Conservation (phyloP, 1,140 invertebrate genomes). For the Ladona fulva region DNA sequence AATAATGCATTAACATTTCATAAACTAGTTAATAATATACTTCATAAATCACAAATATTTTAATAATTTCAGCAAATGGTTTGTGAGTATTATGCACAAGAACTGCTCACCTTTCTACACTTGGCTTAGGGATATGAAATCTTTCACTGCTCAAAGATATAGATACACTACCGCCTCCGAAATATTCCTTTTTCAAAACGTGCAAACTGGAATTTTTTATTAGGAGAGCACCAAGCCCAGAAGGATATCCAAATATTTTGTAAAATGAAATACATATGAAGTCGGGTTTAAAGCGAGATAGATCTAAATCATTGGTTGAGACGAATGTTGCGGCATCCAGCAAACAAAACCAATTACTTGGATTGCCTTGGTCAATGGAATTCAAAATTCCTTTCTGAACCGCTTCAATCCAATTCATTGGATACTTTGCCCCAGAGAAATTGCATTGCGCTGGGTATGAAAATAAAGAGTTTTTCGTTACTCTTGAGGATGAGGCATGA, state of each 20-base stretch:
- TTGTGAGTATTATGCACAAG: neutral
- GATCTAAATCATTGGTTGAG: slow-evolving; percentile 68
- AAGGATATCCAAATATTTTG: slow-evolving; percentile 97
- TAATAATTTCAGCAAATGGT: slow-evolving; percentile 14
- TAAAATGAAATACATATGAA: slow-evolving; percentile 93
- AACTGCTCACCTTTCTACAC: neutral
- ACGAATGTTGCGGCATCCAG: slow-evolving; percentile 80
- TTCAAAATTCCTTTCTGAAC: slow-evolving; percentile 54
- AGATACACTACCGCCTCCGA: slow-evolving; percentile 86
- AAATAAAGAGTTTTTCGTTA: slow-evolving; percentile 55
- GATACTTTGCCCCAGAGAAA: slow-evolving; percentile 86
- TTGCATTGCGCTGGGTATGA: slow-evolving; percentile 89
- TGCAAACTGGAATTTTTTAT: slow-evolving; percentile 57
- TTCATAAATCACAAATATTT: slow-evolving; percentile 17
- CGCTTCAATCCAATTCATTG: slow-evolving; percentile 58
- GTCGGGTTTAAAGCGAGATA: slow-evolving; percentile 64
- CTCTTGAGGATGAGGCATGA: no score
- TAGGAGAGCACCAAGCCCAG: slow-evolving; percentile 81
- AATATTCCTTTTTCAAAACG: slow-evolving; percentile 66
- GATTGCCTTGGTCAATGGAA: slow-evolving; percentile 11
- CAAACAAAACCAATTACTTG: slow-evolving; percentile 62
- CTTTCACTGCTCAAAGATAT: slow-evolving; percentile 65
- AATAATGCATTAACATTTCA: neutral
- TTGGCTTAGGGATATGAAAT: neutral
- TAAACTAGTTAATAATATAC: neutral